These are phyloP conservation scores for Dunckerocampus dactyliophorus DNA, from an alignment of 2,113 vertebrate genomes.

Conservation along the genomic window DNA sequence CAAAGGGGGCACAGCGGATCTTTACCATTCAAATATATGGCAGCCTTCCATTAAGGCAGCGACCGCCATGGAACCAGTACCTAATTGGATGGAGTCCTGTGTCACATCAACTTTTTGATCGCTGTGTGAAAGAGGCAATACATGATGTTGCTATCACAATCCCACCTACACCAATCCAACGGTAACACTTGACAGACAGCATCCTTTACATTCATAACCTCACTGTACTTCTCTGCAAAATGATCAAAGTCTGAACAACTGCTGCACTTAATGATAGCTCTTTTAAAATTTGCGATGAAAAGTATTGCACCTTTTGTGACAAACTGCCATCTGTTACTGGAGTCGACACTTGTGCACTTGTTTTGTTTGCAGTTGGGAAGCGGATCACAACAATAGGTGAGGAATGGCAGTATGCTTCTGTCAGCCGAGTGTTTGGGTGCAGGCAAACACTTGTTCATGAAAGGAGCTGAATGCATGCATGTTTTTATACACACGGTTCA, in stretches of 20 bases:
- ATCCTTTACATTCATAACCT: conserved; percentile 12
- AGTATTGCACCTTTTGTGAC: conserved; percentile 37
- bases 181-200: neutral
- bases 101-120: no score
- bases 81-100: no score
- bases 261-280: conserved; percentile 26
- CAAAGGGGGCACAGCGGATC: no score
- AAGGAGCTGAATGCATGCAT: neutral
- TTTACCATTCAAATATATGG: no score
- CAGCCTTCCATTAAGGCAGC: no score
- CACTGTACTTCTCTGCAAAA: conserved; percentile 19
- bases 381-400: conserved; percentile 46
- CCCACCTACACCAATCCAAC: neutral
- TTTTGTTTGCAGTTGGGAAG: conserved; percentile 48
- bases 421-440: conserved; percentile 32
- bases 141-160: neutral
- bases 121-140: no score
- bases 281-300: conserved; percentile 37
- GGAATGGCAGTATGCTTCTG: conserved; percentile 32
- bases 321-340: conserved; percentile 39
- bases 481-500: neutral
- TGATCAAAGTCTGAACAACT: conserved; percentile 32
- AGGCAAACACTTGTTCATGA: conserved; percentile 24
- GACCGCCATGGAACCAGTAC: no score
- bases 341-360: conserved; percentile 20